A percentile compares a stretch with the other conserved stretches of the same genome.
phyloP scores from a whole-genome alignment of 2,113 vertebrate species.

The Catharus bicknelli region DNA sequence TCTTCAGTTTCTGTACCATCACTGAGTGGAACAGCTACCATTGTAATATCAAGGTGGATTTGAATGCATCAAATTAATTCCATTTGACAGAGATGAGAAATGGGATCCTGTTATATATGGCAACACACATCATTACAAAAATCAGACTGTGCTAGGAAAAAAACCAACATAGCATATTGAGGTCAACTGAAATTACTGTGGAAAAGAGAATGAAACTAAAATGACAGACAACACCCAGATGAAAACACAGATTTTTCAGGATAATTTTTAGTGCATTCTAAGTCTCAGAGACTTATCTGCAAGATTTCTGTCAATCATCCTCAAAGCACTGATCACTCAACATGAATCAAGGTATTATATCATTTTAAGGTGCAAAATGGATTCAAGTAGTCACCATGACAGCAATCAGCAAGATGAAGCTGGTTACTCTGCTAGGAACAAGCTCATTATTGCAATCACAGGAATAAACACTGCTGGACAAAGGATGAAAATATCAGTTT shows the following conservation, averaged over 20 bases:
- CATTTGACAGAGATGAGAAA: slow-evolving; percentile 30
- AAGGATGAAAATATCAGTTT: neutral
- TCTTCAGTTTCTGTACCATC: neutral
- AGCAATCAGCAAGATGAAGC: neutral
- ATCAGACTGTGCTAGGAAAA: neutral
- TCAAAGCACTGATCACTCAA: neutral
- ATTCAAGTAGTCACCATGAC: neutral
- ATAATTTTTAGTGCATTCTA: neutral
- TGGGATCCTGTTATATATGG: neutral
- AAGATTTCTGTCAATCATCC: neutral
- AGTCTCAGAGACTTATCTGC: neutral
- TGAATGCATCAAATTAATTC: slow-evolving; percentile 8
- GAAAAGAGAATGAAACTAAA: neutral
- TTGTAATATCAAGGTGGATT: neutral
- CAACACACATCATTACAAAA: slow-evolving; percentile 4
- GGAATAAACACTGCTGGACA: neutral
- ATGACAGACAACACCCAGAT: neutral
- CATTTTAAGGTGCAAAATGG: neutral
- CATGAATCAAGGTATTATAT: neutral
- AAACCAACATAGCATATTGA: neutral
- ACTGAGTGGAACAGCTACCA: neutral
- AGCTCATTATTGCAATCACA: neutral
- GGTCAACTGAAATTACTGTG: neutral
- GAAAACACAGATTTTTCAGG: neutral
- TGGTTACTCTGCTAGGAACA: neutral